Evolutionary conservation across 2,113 vertebrate genomes (phyloP).

Genomic region (Capreolus pygargus): DNA sequence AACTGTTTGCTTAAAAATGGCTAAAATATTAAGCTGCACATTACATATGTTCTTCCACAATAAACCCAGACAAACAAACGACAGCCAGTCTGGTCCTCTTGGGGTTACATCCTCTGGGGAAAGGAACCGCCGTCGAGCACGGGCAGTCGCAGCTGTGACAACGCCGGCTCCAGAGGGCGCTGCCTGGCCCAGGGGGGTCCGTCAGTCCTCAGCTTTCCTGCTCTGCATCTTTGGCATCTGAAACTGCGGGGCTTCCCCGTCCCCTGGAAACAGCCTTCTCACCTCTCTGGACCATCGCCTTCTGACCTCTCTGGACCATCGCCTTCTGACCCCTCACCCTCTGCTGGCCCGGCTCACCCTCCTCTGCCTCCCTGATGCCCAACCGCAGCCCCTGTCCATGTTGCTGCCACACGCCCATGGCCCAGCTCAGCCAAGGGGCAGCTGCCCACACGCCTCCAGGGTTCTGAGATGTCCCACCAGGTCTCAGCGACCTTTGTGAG

Average conservation of each 20-base stretch:
- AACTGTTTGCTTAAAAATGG: background rate
- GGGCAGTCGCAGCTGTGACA: background rate
- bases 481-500: background rate
- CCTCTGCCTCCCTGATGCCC: background rate
- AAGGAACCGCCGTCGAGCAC: background rate
- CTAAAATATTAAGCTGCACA: background rate
- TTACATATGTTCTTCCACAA: background rate
- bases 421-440: background rate
- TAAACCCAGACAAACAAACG: background rate
- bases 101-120: background rate
- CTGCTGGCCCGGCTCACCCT: background rate
- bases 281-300: background rate
- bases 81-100: background rate
- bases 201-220: background rate
- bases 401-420: background rate
- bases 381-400: background rate
- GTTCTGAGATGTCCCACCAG: background rate
- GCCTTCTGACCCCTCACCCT: background rate
- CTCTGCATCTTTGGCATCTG: background rate
- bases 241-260: background rate
- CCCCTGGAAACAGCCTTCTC: background rate
- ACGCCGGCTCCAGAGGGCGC: background rate
- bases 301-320: background rate
- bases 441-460: background rate
- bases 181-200: background rate